phyloP scores from a whole-genome alignment of 2,888 invertebrate species.

The Omphaloscelis lunosa region DNA sequence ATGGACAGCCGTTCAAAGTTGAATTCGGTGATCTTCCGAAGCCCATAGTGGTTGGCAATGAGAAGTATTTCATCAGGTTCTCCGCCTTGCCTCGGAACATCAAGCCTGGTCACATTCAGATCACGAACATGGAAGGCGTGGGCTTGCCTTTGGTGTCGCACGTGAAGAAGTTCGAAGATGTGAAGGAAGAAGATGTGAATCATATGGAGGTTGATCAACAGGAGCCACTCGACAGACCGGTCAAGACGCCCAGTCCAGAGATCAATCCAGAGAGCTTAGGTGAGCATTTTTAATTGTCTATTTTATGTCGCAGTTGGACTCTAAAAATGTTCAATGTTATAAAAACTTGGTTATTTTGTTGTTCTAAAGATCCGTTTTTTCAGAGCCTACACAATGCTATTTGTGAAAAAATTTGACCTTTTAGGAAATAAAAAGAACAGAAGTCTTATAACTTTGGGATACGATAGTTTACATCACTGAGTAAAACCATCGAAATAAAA shows the following conservation, averaged over 20 bases:
- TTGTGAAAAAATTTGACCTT: background rate
- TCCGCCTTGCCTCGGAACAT: constrained; percentile 94
- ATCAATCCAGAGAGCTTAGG: constrained; percentile 80
- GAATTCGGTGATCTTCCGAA: constrained; percentile 96
- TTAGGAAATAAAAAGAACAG: background rate
- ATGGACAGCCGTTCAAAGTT: constrained; percentile 94
- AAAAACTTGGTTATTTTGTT: background rate
- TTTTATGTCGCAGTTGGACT: background rate
- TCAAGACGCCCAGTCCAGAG: constrained; percentile 84
- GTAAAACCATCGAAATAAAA: background rate
- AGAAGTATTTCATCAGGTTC: constrained; percentile 95
- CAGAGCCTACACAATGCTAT: background rate
- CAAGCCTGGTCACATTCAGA: constrained; percentile 93
- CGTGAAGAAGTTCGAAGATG: constrained; percentile 65
- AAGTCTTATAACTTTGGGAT: background rate
- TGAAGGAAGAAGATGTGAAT: constrained; percentile 66
- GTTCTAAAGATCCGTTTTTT: background rate
- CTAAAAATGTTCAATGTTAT: background rate
- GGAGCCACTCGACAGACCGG: constrained; percentile 67
- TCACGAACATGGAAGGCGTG: constrained; percentile 93
- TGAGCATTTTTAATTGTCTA: constrained; percentile 59
- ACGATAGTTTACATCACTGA: background rate
- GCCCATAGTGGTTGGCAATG: constrained; percentile 93
- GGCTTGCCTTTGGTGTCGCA: constrained; percentile 65
- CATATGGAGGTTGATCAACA: constrained; percentile 76